Base-by-base conservation (phyloP, 2,888 invertebrate species). In the Nebria brevicollis region DNA sequence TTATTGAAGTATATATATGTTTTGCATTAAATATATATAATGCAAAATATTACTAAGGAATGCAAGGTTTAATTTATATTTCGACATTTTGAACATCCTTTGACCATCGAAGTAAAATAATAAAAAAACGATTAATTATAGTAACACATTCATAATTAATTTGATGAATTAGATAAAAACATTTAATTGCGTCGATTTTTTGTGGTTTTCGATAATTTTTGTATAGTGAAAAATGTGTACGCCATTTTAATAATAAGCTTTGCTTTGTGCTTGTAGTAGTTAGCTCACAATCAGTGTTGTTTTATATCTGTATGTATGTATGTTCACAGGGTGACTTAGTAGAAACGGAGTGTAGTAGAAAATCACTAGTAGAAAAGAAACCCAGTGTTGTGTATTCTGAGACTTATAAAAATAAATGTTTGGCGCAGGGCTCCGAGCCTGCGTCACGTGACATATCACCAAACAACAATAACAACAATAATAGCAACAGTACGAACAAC, bases 371-470 rank as follows among this genome's bases (percentile, higher is more conserved):
- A 75, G 65, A 66, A 25, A 26, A 34, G 15, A 26, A 73, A 41
- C 73, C 73, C 41, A 26, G 41, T 73, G 68, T 77, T 15, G 72
- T 81, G n/a, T 81, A 75, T 75, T 81, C 80, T n/a, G 76, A 81
- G 42, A 81, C 80, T 7, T 81, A 64, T 81, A 81, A 76, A 75
- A 81, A 81, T 72, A 81, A 66, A 81, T 82, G 76, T 83, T 84
- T 75, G 82, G 83, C 85, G 73, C 83, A 88, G 89, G 88, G 88
- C 26, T 88, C 89, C 10, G 88, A 88, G 83, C 86, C 87, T 73
- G 88, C 88, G 34, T 88, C 89, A 6, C 85, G 89, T 68, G 88
- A 89, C 84, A 88, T 87, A 83, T 89, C 89, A 26, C 89, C 89
- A 75, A 89, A 88, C 81, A 85, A 83, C 76, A 84, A 83, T 83